Evolutionary conservation across 2,888 invertebrate species (phyloP).

Genomic region (Drosophila limbata): DNA sequence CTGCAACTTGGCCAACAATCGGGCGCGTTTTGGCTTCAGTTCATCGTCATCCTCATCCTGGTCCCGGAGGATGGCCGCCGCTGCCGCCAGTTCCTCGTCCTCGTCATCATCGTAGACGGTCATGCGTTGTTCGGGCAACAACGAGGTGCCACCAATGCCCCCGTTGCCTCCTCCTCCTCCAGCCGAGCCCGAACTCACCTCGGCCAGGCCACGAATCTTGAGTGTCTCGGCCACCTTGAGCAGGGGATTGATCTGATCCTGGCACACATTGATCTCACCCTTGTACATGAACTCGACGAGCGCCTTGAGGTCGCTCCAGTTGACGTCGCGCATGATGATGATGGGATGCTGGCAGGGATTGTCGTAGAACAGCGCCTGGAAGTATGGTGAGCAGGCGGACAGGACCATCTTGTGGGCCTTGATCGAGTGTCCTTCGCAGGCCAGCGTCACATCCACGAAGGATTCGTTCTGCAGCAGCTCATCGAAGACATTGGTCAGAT

Average conservation of each 20-base stretch:
- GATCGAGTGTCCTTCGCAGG: constrained; percentile 95
- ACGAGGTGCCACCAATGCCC: constrained; percentile 84
- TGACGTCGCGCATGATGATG: constrained; percentile 95
- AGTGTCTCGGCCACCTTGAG: constrained; percentile 94
- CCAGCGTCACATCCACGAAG: constrained; percentile 96
- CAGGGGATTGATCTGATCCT: constrained; percentile 94
- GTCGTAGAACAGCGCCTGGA: constrained; percentile 95
- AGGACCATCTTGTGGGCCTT: constrained; percentile 97
- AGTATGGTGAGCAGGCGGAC: constrained; percentile 97
- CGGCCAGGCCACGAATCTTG: constrained; percentile 94
- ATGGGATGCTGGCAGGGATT: constrained; percentile 97
- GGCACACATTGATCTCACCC: constrained; percentile 97
- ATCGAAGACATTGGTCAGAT: constrained; percentile 92
- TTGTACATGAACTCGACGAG: constrained; percentile 98
- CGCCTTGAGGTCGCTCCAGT: constrained; percentile 95
- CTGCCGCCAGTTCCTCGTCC: constrained; percentile 85
- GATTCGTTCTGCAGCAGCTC: constrained; percentile 95
- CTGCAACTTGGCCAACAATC: constrained; percentile 64
- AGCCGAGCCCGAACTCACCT: constrained; percentile 87
- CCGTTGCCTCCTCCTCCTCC: constrained; percentile 2
- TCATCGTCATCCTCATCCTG: constrained; percentile 88
- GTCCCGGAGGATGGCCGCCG: constrained; percentile 49
- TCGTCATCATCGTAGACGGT: constrained; percentile 81
- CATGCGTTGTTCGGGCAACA: constrained; percentile 82
- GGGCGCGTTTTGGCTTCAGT: constrained; percentile 75